A percentile compares a stretch with the other conserved stretches of the same genome.
phyloP scores from a whole-genome alignment of 2,888 invertebrate genomes.

The Trichopria drosophilae region DNA sequence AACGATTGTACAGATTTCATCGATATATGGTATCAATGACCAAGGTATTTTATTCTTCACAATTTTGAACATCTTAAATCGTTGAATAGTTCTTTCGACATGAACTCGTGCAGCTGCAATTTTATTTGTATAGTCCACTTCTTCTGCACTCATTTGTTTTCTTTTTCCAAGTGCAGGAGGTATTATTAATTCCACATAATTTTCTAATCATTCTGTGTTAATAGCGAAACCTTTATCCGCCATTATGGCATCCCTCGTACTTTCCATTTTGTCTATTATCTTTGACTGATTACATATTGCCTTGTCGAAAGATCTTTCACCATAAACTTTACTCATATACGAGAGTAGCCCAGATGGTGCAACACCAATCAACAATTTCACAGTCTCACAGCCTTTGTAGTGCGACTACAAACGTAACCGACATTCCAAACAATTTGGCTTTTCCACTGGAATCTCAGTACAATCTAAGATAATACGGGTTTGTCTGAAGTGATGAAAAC shows the following conservation, averaged over 20 bases:
- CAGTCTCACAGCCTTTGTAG: conserved; percentile 24
- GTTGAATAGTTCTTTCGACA: conserved; percentile 22
- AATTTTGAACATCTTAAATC: conserved; percentile 22
- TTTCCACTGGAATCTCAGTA: conserved; percentile 22
- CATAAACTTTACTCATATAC: conserved; percentile 17
- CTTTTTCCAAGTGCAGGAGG: conserved; percentile 12
- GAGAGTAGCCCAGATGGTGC: conserved; percentile 8
- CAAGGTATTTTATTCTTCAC: conserved; percentile 12
- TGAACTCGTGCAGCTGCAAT: conserved; percentile 26
- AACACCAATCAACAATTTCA: conserved; percentile 15
- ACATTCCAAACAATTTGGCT: conserved; percentile 21
- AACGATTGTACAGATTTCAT: conserved; percentile 15
- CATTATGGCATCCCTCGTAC: conserved; percentile 30
- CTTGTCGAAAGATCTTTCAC: conserved; percentile 25
- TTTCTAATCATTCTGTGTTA: conserved; percentile 11
- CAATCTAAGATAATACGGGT: conserved; percentile 23
- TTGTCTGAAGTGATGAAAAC: conserved; percentile 19
- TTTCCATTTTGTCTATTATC: conserved; percentile 13
- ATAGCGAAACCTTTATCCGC: conserved; percentile 26
- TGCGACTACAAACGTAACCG: conserved; percentile 23
- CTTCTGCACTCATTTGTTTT: conserved; percentile 1
- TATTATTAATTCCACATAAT: conserved; percentile 17
- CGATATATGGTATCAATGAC: conserved; percentile 11
- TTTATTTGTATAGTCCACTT: no score
- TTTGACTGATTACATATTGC: conserved; percentile 9